phyloP scores from a whole-genome alignment of 2,797 vertebrate genomes.

The Glyptemys insculpta region DNA sequence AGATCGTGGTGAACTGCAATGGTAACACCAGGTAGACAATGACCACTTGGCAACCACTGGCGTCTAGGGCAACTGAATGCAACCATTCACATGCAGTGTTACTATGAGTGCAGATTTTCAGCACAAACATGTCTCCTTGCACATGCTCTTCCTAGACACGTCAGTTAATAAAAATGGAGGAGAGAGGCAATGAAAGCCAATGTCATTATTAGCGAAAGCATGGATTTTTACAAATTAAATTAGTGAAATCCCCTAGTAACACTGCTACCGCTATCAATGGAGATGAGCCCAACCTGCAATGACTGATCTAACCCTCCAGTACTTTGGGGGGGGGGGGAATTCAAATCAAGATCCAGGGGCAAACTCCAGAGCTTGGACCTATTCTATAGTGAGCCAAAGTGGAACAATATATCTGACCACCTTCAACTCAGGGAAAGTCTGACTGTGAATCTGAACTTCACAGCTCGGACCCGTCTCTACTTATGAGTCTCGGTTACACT shows the following conservation, averaged over 20 bases:
- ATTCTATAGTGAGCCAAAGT: fast-evolving
- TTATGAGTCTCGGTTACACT: neutral
- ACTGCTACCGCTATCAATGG: fast-evolving
- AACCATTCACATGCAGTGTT: fast-evolving
- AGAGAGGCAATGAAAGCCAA: neutral
- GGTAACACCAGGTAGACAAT: neutral
- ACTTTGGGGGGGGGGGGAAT: neutral
- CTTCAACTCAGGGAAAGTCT: neutral
- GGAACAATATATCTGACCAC: neutral
- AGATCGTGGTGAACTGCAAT: neutral
- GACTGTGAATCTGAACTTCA: fast-evolving
- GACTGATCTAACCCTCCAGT: neutral
- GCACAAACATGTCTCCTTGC: fast-evolving
- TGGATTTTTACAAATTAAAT: neutral
- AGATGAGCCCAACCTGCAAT: neutral
- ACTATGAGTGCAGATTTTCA: neutral
- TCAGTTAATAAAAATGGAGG: fast-evolving
- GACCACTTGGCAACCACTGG: fast-evolving
- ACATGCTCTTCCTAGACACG: fast-evolving
- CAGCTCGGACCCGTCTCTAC: neutral
- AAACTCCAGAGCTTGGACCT: fast-evolving
- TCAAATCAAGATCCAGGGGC: neutral
- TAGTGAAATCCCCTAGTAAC: neutral
- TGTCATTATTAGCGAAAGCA: fast-evolving
- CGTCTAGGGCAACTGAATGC: neutral